Percentiles rank a stretch among this genome's conserved stretches.
Evolutionary conservation across 2,797 vertebrate genomes (phyloP).

Genomic region (Poeciliopsis turneri): DNA sequence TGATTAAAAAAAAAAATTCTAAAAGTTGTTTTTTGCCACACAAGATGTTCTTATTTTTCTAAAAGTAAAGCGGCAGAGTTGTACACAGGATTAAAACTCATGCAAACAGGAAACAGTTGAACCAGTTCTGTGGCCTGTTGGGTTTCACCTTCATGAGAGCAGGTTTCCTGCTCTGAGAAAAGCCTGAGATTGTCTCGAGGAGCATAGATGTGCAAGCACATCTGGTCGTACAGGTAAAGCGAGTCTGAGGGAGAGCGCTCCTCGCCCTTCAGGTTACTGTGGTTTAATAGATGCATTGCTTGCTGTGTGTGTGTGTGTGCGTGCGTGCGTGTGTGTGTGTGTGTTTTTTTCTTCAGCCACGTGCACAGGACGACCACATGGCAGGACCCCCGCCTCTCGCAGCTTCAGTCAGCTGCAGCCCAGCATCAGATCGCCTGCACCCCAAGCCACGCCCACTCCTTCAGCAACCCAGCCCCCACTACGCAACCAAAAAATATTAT

Average conservation of each 20-base stretch:
- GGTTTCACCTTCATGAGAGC: slow-evolving; percentile 45
- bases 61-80: background rate
- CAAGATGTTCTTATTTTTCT: background rate
- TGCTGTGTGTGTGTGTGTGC: slow-evolving; percentile 46
- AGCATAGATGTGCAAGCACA: slow-evolving; percentile 16
- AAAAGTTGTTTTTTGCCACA: background rate
- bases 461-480: slow-evolving; percentile 72
- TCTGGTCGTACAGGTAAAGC: slow-evolving; percentile 75
- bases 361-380: slow-evolving; percentile 95
- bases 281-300: slow-evolving; percentile 50
- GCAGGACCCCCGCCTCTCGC: slow-evolving; percentile 92
- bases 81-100: slow-evolving; percentile 14
- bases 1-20: background rate
- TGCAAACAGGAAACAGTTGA: slow-evolving; percentile 29
- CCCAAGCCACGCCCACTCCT: slow-evolving; percentile 69
- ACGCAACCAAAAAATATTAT: slow-evolving; percentile 69
- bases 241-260: slow-evolving; percentile 49
- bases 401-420: slow-evolving; percentile 88
- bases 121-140: slow-evolving; percentile 48
- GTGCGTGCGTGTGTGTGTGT: slow-evolving; percentile 36
- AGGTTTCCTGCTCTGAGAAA: slow-evolving; percentile 44
- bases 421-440: slow-evolving; percentile 75
- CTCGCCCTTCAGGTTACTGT: slow-evolving; percentile 53
- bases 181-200: slow-evolving; percentile 16
- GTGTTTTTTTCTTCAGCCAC: slow-evolving; percentile 81